A percentile compares a stretch with the other conserved stretches of the same genome.
phyloP scores from a whole-genome alignment of 2,113 vertebrate genomes.

The Etheostoma cragini region DNA sequence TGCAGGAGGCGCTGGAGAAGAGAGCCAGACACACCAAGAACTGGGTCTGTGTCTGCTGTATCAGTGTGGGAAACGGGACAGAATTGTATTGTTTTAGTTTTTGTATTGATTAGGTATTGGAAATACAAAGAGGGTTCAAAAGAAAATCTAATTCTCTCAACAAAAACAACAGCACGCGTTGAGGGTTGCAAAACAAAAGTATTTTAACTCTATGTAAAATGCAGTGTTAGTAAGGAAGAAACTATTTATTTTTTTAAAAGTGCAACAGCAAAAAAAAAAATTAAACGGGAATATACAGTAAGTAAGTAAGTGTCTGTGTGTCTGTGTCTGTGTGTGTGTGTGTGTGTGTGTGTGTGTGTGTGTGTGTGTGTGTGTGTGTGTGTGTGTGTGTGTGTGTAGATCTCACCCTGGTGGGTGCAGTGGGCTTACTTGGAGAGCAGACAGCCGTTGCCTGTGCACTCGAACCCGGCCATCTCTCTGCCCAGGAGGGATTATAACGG shows the following conservation, averaged over 20 bases:
- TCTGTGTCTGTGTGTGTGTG: neutral
- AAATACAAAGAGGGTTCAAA: neutral
- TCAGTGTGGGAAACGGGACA: constrained; percentile 18
- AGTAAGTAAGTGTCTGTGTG: neutral
- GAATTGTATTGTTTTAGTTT: neutral
- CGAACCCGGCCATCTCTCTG: constrained; percentile 87
- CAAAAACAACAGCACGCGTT: neutral
- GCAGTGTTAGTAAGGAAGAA: neutral
- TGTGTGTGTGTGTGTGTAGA: constrained; percentile 70
- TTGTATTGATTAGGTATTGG: neutral
- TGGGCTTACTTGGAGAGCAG: constrained; percentile 86
- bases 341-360: constrained; percentile 21
- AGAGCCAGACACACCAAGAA: constrained; percentile 81
- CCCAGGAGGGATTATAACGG: constrained; percentile 87
- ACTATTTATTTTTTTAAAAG: neutral
- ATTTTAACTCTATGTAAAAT: neutral
- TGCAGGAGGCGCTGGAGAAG: constrained; percentile 83
- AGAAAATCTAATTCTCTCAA: neutral
- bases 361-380: constrained; percentile 7
- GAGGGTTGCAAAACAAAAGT: neutral
- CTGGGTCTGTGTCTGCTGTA: constrained; percentile 81
- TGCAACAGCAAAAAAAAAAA: too few relatives aligned
- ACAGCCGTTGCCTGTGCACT: constrained; percentile 87
- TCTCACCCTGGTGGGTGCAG: constrained; percentile 88
- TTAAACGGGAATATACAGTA: too few relatives aligned